Percentiles rank a stretch among this genome's conserved stretches.
Evolutionary conservation across 1,140 invertebrate genomes (phyloP).

Genomic region (Andrena cerasifolii): DNA sequence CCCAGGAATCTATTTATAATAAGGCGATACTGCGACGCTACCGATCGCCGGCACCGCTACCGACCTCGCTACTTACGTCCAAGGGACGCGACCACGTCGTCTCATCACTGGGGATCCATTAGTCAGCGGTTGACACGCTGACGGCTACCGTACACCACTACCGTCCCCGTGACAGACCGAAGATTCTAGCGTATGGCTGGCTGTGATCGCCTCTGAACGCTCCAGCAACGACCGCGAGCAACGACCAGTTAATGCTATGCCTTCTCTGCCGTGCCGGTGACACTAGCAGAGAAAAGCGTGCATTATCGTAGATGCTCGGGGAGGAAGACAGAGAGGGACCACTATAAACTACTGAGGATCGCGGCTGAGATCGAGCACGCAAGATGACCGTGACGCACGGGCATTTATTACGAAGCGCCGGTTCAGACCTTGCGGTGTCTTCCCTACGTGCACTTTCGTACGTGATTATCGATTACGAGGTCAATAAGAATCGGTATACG

Average conservation of each 20-base stretch:
- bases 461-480: constrained; percentile 42
- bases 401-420: constrained; percentile 61
- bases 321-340: constrained; percentile 50
- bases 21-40: constrained; percentile 61
- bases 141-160: constrained; percentile 73
- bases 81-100: constrained; percentile 68
- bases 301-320: constrained; percentile 55
- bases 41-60: constrained; percentile 52
- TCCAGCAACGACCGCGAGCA: constrained; percentile 69
- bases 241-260: constrained; percentile 80
- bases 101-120: constrained; percentile 76
- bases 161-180: constrained; percentile 65
- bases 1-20: constrained; percentile 75
- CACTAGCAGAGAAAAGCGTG: constrained; percentile 63
- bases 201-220: constrained; percentile 46
- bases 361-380: constrained; percentile 61
- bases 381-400: constrained; percentile 56
- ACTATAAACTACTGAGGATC: constrained; percentile 57
- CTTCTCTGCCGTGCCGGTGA: constrained; percentile 62
- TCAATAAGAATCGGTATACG: constrained; percentile 44
- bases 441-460: neutral
- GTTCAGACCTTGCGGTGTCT: neutral
- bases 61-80: constrained; percentile 56
- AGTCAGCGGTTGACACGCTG: constrained; percentile 78
- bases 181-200: constrained; percentile 27